phyloP scores from a whole-genome alignment of 1,140 invertebrate genomes.

The Panulirus ornatus region DNA sequence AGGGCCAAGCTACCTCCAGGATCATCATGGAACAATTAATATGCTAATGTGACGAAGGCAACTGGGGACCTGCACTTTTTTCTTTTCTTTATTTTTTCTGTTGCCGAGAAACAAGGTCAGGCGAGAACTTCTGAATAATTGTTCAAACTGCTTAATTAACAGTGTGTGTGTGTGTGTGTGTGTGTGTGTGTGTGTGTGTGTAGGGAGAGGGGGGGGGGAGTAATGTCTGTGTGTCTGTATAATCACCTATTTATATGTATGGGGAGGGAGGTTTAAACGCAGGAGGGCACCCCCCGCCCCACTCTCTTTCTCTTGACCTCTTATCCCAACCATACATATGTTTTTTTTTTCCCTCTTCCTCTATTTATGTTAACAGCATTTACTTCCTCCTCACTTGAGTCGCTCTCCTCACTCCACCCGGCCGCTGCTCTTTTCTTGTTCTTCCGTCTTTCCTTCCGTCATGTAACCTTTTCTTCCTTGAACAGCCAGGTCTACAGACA shows the following conservation, averaged over 20 bases:
- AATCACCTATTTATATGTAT: neutral
- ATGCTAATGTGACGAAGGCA: slow-evolving; percentile 71
- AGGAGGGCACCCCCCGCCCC: no score
- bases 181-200: slow-evolving; percentile 48
- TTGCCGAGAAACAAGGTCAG: slow-evolving; percentile 70
- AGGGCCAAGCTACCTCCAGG: slow-evolving; percentile 4
- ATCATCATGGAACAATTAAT: slow-evolving; percentile 72
- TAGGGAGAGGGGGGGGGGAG: slow-evolving; percentile 11
- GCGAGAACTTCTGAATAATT: slow-evolving; percentile 70
- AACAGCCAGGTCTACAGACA: no score
- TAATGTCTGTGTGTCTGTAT: slow-evolving; percentile 30
- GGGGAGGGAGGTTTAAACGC: no score
- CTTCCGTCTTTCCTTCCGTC: no score
- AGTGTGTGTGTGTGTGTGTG: slow-evolving; percentile 50
- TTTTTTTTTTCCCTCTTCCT: no score
- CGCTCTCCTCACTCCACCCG: no score
- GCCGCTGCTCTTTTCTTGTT: no score
- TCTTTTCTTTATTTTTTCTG: slow-evolving; percentile 52
- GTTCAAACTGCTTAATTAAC: slow-evolving; percentile 72
- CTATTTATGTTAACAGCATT: no score
- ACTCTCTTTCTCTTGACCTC: no score
- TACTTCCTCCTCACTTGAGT: no score
- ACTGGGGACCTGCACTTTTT: slow-evolving; percentile 55
- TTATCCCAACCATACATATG: no score
- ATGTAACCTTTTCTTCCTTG: no score